phyloP scores from a whole-genome alignment of 2,113 vertebrate species.

The Clinocottus analis region DNA sequence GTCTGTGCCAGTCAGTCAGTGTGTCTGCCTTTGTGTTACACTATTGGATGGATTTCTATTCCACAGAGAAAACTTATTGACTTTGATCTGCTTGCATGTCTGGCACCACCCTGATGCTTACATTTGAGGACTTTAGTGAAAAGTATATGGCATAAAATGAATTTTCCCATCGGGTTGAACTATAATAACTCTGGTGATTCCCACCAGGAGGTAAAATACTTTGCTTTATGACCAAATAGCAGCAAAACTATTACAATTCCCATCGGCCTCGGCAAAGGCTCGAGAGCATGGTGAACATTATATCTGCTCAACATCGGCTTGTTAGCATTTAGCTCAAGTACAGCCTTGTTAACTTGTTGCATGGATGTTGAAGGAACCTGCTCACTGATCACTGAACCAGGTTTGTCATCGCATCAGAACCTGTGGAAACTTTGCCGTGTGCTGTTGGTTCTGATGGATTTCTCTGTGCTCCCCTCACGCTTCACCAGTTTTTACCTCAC shows the following conservation, averaged over 20 bases:
- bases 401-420: not conserved
- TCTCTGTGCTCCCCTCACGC: not conserved
- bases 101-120: not conserved
- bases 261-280: not conserved
- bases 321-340: not conserved
- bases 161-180: not conserved
- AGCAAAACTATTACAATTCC: not conserved
- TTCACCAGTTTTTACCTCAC: not conserved
- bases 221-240: not conserved
- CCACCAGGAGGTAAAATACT: not conserved
- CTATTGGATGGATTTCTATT: not conserved
- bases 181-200: not conserved
- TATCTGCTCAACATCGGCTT: not conserved
- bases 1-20: not conserved
- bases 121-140: not conserved
- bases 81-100: not conserved
- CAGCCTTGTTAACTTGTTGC: not conserved
- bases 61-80: too few species aligned
- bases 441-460: not conserved
- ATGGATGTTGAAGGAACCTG: not conserved
- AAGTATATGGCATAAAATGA: not conserved
- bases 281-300: not conserved
- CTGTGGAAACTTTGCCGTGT: constrained; percentile 18
- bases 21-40: not conserved
- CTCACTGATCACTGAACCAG: constrained; percentile 17